Percentiles rank a stretch among this genome's conserved stretches.
Conservation (phyloP, 1,140 invertebrate species). For the Anadara kagoshimensis region DNA sequence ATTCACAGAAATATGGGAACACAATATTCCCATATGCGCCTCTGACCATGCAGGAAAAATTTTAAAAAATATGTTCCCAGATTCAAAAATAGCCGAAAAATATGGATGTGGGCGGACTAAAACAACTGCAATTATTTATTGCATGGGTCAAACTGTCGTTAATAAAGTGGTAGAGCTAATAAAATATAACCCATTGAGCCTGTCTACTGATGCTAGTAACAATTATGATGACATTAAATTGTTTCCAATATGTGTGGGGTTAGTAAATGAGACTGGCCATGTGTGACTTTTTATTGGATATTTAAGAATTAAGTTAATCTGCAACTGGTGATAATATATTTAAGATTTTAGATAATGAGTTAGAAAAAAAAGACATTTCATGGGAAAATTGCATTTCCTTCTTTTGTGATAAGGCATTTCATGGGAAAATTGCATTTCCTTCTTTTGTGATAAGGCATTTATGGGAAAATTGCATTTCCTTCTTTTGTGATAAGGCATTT, state of each 20-base stretch:
- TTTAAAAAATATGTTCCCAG: conserved; percentile 17
- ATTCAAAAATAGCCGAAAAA: conserved; percentile 22
- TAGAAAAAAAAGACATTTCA: too few relatives aligned
- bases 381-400: too few relatives aligned
- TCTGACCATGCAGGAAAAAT: conserved; percentile 25
- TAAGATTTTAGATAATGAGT: too few relatives aligned
- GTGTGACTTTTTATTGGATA: neutral
- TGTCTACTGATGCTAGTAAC: conserved; percentile 15
- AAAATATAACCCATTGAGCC: too few relatives aligned
- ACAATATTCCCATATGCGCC: conserved; percentile 3
- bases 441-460: too few relatives aligned
- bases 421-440: too few relatives aligned
- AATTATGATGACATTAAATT: conserved; percentile 14
- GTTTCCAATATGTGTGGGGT: conserved; percentile 9
- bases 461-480: too few relatives aligned
- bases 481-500: too few relatives aligned
- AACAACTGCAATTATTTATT: conserved; percentile 21
- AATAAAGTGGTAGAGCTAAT: too few relatives aligned
- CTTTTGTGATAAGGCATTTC: too few relatives aligned
- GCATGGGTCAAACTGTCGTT: too few relatives aligned
- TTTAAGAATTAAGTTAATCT: neutral
- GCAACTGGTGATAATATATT: conserved; percentile 21
- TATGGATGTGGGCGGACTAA: conserved; percentile 24
- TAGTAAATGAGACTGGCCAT: conserved; percentile 6
- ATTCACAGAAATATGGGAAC: conserved; percentile 13